These are phyloP conservation scores for Caenorhabditis uteleia DNA, from an alignment of 2,888 invertebrate species.

Conservation along the genomic window DNA sequence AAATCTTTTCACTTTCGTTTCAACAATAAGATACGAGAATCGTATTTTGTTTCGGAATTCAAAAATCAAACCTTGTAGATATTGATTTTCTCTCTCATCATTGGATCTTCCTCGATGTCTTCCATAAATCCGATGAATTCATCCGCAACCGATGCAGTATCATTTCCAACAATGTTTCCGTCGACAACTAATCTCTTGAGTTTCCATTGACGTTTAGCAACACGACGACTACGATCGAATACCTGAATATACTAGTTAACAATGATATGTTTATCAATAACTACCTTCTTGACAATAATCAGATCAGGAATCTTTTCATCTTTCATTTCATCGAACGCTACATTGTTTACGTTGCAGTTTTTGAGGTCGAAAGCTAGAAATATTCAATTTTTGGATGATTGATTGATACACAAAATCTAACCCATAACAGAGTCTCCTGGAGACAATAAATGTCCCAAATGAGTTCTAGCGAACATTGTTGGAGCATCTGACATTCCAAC, in stretches of 20 bases:
- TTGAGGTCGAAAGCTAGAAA: constrained; percentile 81
- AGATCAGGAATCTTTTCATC: constrained; percentile 83
- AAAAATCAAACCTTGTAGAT: constrained; percentile 78
- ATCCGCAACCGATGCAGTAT: constrained; percentile 70
- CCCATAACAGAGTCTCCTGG: constrained; percentile 92
- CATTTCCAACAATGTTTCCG: constrained; percentile 66
- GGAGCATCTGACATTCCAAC: constrained; percentile 80
- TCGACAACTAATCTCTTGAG: constrained; percentile 81
- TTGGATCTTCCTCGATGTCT: constrained; percentile 92
- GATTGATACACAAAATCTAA: background rate
- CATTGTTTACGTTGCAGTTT: constrained; percentile 90
- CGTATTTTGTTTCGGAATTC: background rate
- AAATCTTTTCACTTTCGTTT: background rate
- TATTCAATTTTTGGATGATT: background rate
- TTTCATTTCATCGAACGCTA: constrained; percentile 83
- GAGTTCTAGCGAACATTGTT: constrained; percentile 85
- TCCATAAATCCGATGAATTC: constrained; percentile 79
- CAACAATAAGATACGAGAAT: background rate
- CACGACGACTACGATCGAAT: constrained; percentile 76
- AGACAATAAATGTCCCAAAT: constrained; percentile 89
- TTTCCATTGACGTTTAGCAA: constrained; percentile 85
- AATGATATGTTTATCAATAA: background rate
- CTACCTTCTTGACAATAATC: constrained; percentile 87
- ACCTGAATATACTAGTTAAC: constrained; percentile 42
- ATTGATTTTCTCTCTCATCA: constrained; percentile 87